Base-by-base conservation (phyloP, 2,888 invertebrate species). In the Trissoscelio sp. region DNA sequence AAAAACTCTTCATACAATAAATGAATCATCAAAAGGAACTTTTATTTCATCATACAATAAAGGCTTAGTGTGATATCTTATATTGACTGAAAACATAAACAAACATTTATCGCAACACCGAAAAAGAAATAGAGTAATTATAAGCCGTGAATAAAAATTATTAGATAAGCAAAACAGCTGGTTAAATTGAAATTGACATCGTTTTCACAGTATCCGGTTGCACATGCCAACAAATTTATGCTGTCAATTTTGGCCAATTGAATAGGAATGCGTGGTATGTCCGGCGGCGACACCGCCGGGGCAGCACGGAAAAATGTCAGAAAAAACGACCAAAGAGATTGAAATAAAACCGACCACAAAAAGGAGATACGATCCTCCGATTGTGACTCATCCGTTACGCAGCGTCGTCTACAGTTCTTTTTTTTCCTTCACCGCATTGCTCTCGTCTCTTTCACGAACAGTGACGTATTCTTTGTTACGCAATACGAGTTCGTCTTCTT, bases 231-330 rank as follows among this genome's bases (percentile, higher is more conserved):
- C 58, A 60, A 86, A 87, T 86, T 86, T 82, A 83, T 85, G 84
- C 84, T 82, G 83, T 86, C 84, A 86, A 86, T 87, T 88, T 85
- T 78, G 85, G 83, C 84, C 87, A 88, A 88, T 88, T 86, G 86
- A 82, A 79, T 82, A 83, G 88, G 88, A 88, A 88, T 88, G 88
- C 85, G 85, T 85, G 85, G 83, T 80, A 83, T 79, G 86, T 84
- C 84, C 81, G 85, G 78, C 82, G 79, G 70, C 84, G 78, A 73
- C 81, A 66, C 69, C 74, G 66, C 53, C 81, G 44, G 72, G 72
- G 51, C 62, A 42, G 48, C 28, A 73, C 58, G 74, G 72, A 72
- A 82, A 72, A 80, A 83, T 77, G 82, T 39, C 55, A 70, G 53
- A 81, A 82, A 62, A 78, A 70, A 80, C 46, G 72, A 72, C 39